Conservation (phyloP, 64 coral and sea anemone genomes). For the Anthopleura sola region DNA sequence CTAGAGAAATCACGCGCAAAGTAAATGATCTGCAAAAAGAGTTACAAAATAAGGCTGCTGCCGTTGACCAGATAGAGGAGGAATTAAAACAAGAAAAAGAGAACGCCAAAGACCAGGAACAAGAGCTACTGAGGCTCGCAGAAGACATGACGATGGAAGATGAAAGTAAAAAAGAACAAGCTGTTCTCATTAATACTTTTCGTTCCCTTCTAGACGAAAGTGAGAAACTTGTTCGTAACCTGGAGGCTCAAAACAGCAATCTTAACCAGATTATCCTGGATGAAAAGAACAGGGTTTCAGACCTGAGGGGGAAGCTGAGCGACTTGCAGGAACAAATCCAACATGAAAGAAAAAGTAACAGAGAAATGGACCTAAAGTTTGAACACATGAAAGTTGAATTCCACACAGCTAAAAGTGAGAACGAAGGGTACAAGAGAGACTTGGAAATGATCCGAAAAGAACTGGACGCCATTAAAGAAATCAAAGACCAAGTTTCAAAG, state of each 20-base stretch:
- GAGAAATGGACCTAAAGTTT: conserved; percentile 35
- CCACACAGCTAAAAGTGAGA: conserved; percentile 31
- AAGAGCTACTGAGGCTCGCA: conserved; percentile 54
- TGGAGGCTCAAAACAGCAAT: conserved; percentile 63
- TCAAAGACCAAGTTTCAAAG: conserved; percentile 16
- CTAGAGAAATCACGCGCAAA: conserved; percentile 53
- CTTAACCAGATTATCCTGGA: conserved; percentile 53
- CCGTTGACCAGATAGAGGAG: conserved; percentile 34
- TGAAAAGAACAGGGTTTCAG: conserved; percentile 52
- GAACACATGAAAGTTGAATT: conserved; percentile 22
- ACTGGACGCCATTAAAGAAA: conserved; percentile 12
- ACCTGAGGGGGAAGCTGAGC: conserved; percentile 46
- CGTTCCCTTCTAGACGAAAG: conserved; percentile 65
- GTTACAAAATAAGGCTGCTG: conserved; percentile 14
- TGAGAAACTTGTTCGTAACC: conserved; percentile 61
- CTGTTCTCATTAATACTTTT: conserved; percentile 50
- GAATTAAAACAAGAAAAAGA: conserved; percentile 42
- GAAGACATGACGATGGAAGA: conserved; percentile 33
- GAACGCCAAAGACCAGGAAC: conserved; percentile 34
- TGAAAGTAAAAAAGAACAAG: conserved; percentile 58
- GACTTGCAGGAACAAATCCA: conserved; percentile 52
- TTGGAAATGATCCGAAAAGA: conserved; percentile 30
- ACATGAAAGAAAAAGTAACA: conserved; percentile 45
- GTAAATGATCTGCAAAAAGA: conserved; percentile 41
- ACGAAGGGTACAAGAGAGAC: conserved; percentile 23